Conservation (phyloP, 2,797 vertebrate species). For the Sebastiscus tertius region DNA sequence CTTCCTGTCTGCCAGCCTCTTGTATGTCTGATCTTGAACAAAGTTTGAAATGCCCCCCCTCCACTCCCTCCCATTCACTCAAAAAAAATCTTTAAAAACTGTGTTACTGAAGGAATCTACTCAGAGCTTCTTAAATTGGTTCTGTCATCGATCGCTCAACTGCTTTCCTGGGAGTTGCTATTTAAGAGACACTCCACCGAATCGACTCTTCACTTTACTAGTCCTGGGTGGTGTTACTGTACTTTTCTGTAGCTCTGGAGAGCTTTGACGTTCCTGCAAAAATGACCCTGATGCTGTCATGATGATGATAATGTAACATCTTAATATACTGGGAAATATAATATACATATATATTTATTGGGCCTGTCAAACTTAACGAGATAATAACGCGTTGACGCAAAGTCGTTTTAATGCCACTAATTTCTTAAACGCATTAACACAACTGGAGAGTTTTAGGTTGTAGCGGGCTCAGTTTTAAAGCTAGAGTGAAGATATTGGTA, state of each 20-base stretch:
- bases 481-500: too few species aligned
- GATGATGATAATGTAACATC: background rate
- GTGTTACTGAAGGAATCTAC: background rate
- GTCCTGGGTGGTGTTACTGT: background rate
- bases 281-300: background rate
- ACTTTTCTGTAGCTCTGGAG: background rate
- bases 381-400: too few species aligned
- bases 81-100: background rate
- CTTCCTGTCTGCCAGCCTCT: background rate
- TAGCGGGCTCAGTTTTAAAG: too few species aligned
- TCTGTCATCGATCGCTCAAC: background rate
- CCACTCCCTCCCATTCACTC: too few species aligned
- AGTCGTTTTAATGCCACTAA: too few species aligned
- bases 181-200: background rate
- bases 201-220: background rate
- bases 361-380: too few species aligned
- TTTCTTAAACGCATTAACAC: too few species aligned
- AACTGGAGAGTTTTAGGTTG: too few species aligned
- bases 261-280: background rate
- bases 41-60: background rate
- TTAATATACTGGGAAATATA: background rate
- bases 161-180: background rate
- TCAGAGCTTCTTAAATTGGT: background rate
- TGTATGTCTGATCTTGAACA: too few species aligned
- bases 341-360: background rate